A percentile compares a stretch with the other conserved stretches of the same genome.
Conservation (phyloP, 2,888 invertebrate species). For the Hedychridium roseum region DNA sequence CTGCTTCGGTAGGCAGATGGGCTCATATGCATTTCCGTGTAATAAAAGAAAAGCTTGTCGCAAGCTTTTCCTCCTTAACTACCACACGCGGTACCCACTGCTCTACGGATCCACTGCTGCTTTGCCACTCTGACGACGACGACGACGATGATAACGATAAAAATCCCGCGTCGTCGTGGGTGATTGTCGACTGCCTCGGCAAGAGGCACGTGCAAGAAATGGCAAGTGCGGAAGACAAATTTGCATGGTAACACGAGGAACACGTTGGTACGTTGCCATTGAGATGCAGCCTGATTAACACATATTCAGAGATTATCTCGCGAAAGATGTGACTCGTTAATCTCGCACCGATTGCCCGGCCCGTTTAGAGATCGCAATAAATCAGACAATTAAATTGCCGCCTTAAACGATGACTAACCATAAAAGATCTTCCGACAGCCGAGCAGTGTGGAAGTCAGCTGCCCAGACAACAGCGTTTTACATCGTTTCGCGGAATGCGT, state of each 20-base stretch:
- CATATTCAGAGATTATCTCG: too few species aligned
- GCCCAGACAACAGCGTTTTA: conserved; percentile 16
- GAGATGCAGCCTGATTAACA: too few species aligned
- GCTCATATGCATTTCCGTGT: conserved; percentile 28
- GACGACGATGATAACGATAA: too few species aligned
- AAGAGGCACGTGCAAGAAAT: too few species aligned
- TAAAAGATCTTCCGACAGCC: conserved; percentile 16
- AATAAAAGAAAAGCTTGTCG: conserved; percentile 19
- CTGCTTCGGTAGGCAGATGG: conserved; percentile 13
- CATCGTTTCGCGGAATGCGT: conserved; percentile 27
- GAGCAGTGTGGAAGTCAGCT: conserved; percentile 21
- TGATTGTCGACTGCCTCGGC: too few species aligned
- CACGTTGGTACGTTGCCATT: too few species aligned
- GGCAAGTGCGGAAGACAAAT: too few species aligned
- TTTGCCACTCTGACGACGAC: not conserved
- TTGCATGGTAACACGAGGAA: too few species aligned
- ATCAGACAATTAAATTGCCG: not conserved
- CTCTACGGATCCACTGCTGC: not conserved
- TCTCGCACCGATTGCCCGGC: too few species aligned
- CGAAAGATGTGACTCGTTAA: too few species aligned
- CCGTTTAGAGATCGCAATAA: too few species aligned
- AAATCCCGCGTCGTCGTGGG: too few species aligned
- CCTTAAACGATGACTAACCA: conserved; percentile 46
- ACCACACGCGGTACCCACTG: conserved; percentile 7
- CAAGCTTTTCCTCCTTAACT: conserved; percentile 14